Percentiles rank a stretch among this genome's conserved stretches.
These are phyloP conservation scores for Eulemur mongoz DNA, from an alignment of 2,797 vertebrate genomes.

Conservation along the genomic window DNA sequence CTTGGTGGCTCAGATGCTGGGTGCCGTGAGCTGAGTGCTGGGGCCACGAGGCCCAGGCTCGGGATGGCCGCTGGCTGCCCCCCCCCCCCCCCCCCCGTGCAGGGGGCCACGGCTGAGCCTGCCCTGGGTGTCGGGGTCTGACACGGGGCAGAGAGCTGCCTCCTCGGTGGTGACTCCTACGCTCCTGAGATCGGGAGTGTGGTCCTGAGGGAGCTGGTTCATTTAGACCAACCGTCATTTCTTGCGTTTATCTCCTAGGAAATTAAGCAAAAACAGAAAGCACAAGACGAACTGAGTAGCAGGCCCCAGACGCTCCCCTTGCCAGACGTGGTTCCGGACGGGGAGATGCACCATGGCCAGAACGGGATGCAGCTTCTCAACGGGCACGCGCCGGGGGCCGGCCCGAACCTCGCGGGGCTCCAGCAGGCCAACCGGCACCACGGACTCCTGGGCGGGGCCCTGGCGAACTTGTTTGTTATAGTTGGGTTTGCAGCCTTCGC, in stretches of 20 bases:
- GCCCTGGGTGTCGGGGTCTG: not conserved
- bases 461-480: constrained; percentile 98
- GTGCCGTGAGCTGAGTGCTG: not conserved
- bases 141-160: not conserved
- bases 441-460: constrained; percentile 96
- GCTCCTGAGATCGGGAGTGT: not conserved
- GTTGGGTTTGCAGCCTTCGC: constrained; percentile 97
- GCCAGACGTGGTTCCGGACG: constrained; percentile 95
- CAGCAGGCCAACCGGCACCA: constrained; percentile 96
- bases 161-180: not conserved
- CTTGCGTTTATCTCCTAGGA: constrained; percentile 85
- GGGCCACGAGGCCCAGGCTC: not conserved
- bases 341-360: constrained; percentile 92
- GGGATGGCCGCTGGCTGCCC: not conserved
- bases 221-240: not conserved
- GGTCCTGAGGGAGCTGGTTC: not conserved
- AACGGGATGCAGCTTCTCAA: constrained; percentile 91
- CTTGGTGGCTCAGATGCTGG: rapidly evolving
- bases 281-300: constrained; percentile 91
- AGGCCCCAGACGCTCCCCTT: constrained; percentile 93
- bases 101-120: not conserved
- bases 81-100: not conserved
- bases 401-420: constrained; percentile 88
- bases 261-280: constrained; percentile 95
- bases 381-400: constrained; percentile 86